Conservation (phyloP, 1,140 invertebrate genomes). For the Aporrectodea caliginosa region DNA sequence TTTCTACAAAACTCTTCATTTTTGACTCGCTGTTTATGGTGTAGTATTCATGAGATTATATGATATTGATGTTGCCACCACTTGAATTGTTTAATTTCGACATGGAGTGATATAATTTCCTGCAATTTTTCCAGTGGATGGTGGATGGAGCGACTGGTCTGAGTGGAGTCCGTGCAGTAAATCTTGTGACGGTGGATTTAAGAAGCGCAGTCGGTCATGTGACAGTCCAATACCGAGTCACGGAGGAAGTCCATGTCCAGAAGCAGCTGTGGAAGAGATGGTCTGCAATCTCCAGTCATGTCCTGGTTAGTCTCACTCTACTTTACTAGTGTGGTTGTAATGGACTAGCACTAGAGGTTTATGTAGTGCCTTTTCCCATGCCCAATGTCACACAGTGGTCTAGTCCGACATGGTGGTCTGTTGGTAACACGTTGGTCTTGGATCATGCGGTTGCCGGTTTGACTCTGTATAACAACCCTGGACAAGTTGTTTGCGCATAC, state of each 20-base stretch:
- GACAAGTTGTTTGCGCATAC: no score
- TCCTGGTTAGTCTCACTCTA: constrained; percentile 29
- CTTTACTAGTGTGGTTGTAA: no score
- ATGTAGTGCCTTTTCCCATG: no score
- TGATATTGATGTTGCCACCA: neutral
- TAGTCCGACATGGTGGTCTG: no score
- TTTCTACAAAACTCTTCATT: neutral
- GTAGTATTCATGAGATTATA: neutral
- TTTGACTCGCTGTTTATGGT: neutral
- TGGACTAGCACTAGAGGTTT: no score
- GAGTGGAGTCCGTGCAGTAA: constrained; percentile 45
- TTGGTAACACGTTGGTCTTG: no score
- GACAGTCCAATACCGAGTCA: constrained; percentile 32
- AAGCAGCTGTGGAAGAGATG: constrained; percentile 6
- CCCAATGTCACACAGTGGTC: no score
- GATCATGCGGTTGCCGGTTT: no score
- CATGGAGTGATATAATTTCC: neutral
- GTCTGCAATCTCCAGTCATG: constrained; percentile 18
- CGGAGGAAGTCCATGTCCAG: constrained; percentile 15
- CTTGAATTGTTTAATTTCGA: neutral
- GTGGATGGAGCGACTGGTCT: constrained; percentile 47
- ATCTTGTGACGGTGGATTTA: constrained; percentile 45
- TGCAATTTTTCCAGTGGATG: constrained; percentile 38
- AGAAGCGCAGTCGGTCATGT: constrained; percentile 42
- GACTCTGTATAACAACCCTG: no score